Evolutionary conservation across 1,140 invertebrate species (phyloP), one percentile per base, ranked within the genome.

Genomic region (Papilio dardanus): DNA sequence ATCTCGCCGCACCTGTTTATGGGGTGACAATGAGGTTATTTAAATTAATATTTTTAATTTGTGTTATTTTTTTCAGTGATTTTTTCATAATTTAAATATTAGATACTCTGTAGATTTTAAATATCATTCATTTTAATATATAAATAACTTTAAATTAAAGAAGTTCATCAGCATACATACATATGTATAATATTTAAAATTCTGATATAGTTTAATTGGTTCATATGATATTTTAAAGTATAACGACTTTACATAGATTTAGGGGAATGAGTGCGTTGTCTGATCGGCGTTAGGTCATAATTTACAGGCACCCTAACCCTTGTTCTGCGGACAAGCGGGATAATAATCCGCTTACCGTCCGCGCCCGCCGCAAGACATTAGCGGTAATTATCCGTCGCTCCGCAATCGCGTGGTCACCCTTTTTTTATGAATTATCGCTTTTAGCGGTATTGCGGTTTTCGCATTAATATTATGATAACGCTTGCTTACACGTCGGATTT

Each of bases 311-410:
- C 83, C 84, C 84, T 81, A 76, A 74, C 79, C 75, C 76, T 79
- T 71, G 74, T 77, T 79, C 81, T 71, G 79, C 79, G 79, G 81
- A 81, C 81, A 81, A 79, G 82, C 80, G 76, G 71, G 71, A 78
- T 82, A 81, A 81, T 90, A 88, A 90, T 85, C 88, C 80, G 83
- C 83, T 89, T 88, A 86, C 71, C 73, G 76, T 65, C 76, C 68
- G 67, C 82, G 76, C 21, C 76, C 62, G 74, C 67, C 79, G 81
- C 85, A 80, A 85, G 85, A 85, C 82, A 86, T 85, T 86, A 86
- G 79, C 85, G 79, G 79, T 88, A 88, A 88, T 88, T 86, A 88
- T 89, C 81, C 71, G 7, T 4, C 73, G 71, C 77, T 50, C 77
- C 71, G 24, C 75, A 74, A 68, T 76, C 75, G 71, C 76, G 58